Percentiles rank a stretch among this genome's conserved stretches.
Evolutionary conservation across 1,140 invertebrate species (phyloP).

Genomic region (Leptopilina boulardi): DNA sequence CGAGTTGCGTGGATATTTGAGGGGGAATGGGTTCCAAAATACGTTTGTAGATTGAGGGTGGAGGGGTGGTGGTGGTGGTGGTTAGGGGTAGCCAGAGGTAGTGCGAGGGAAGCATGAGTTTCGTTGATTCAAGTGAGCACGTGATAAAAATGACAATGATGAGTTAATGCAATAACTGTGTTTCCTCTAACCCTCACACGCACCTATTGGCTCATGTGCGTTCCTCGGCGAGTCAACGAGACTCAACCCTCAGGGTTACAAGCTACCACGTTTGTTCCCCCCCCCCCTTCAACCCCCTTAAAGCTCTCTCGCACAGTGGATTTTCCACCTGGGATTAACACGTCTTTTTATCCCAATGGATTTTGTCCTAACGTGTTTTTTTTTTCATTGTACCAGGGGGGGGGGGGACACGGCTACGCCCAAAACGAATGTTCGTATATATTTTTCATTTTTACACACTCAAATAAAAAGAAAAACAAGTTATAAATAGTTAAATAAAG

Average conservation of each 20-base stretch:
- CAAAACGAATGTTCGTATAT: not conserved
- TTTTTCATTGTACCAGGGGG: not conserved
- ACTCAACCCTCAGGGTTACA: conserved; percentile 1
- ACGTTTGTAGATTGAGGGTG: too few relatives aligned
- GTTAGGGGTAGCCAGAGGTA: not conserved
- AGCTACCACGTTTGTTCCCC: conserved; percentile 8
- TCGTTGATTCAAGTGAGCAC: conserved; percentile 71
- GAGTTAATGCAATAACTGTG: conserved; percentile 75
- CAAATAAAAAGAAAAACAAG: too few relatives aligned
- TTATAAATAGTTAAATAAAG: too few relatives aligned
- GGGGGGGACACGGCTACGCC: not conserved
- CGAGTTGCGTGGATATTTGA: conserved; percentile 42
- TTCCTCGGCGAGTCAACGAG: conserved; percentile 3
- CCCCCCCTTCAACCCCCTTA: not conserved
- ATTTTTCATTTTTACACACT: too few relatives aligned
- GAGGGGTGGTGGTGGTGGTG: conserved; percentile 9
- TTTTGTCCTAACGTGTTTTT: conserved; percentile 19
- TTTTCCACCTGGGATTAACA: conserved; percentile 22
- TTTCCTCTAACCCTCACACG: conserved; percentile 60
- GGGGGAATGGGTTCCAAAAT: conserved; percentile 17
- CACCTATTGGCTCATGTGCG: conserved; percentile 21
- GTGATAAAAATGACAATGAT: conserved; percentile 76
- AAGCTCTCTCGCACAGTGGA: not conserved
- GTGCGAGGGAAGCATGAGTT: conserved; percentile 32
- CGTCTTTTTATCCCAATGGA: conserved; percentile 20